Base-by-base conservation (phyloP, 2,888 invertebrate genomes). In the Caenorhabditis drosophilae region DNA sequence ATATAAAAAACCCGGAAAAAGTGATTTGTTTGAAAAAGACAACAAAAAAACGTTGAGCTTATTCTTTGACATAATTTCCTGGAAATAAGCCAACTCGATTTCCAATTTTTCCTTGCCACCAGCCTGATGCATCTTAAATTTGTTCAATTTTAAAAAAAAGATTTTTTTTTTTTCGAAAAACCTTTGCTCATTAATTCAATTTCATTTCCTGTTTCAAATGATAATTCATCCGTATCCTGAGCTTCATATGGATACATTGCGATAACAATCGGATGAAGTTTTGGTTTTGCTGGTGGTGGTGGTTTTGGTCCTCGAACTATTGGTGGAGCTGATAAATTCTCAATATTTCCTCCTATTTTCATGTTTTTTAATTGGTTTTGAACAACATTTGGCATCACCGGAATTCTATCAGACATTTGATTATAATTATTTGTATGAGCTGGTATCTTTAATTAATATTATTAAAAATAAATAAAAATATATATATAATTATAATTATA, bases 201-300 rank as follows among this genome's bases (percentile, higher is more conserved):
- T 34, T 87, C 80, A 55, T 89, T 88, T 20, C 88, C 88, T 70
- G 87, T 88, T 51, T 86, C 85, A 63, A 89, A 87, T 49, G 85
- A 86, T 7, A 89, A 84, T 77, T 89, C 89, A 78, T 89, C 89
- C 15, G 88, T 86, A 81, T 89, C 89, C 77, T 88, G 88, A 3
- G 89, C 89, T 71, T 87, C 88, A 76, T 89, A 89, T 35, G 88
- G 87, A 80, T 88, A 89, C 52, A 89, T 83, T 9, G 88, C 87
- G 69, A 84, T 84, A 0, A 80, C 78, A 15, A 68, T 51, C 11
- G 82, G 82, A 18, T 83, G 79, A 16, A 75, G 59, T 31, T 76
- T 77, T 4, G 85, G 85, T 54, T 80, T 80, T 3, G 73, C 53
- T 84, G 78, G 59, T 67, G 82, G 83, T 36, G 83, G 81, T 6